Conservation (phyloP, 2,797 vertebrate species). For the Bradypodion ventrale region DNA sequence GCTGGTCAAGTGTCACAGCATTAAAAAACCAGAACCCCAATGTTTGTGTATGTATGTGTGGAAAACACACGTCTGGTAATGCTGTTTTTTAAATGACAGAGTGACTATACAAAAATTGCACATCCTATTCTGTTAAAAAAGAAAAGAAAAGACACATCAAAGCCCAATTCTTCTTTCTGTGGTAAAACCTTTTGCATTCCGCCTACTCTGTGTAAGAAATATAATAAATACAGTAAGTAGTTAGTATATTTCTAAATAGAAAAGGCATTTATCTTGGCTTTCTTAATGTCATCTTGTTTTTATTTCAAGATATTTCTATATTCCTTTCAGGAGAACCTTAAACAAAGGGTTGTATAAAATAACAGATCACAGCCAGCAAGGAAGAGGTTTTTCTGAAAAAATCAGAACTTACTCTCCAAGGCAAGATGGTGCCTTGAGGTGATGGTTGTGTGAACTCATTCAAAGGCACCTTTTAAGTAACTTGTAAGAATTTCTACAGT, state of each 20-base stretch:
- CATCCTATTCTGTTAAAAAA: not conserved
- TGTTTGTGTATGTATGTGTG: too few relatives aligned
- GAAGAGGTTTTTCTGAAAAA: too few relatives aligned
- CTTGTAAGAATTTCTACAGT: too few relatives aligned
- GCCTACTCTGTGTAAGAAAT: constrained; percentile 8
- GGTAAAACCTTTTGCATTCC: too few relatives aligned
- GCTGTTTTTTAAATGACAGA: not conserved
- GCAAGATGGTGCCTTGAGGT: not conserved
- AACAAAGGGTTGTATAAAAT: not conserved
- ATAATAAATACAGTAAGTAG: too few relatives aligned
- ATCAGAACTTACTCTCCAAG: not conserved
- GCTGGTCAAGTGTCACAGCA: not conserved
- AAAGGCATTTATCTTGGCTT: too few relatives aligned
- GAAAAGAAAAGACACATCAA: not conserved
- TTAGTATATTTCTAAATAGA: not conserved
- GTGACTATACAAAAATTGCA: not conserved
- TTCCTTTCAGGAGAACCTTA: not conserved
- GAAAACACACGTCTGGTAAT: not conserved
- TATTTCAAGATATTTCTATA: not conserved
- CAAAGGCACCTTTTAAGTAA: too few relatives aligned
- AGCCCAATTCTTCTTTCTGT: not conserved
- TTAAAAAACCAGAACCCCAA: not conserved
- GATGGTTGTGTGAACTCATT: not conserved
- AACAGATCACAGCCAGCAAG: not conserved
- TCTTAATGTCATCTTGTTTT: not conserved